Conservation (phyloP, 2,888 invertebrate genomes). For the Ellobium chinense region DNA sequence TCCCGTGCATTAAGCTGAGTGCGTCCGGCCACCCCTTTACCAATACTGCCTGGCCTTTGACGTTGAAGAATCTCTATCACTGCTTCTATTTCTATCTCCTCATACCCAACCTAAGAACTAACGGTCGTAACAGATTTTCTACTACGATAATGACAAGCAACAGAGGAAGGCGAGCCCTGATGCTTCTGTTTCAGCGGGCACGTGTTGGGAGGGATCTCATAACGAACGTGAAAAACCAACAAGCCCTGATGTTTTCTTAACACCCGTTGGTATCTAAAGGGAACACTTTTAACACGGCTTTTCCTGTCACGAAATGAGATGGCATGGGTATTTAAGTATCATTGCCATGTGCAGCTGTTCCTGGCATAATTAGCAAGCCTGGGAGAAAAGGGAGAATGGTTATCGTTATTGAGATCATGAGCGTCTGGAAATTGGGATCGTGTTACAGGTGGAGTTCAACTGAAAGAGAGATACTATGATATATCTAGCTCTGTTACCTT, state of each 20-base stretch:
- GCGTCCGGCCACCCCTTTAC: too few species aligned
- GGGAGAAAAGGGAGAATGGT: too few species aligned
- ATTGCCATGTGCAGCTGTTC: background rate
- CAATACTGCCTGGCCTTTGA: too few species aligned
- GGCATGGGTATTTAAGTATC: background rate
- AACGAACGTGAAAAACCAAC: background rate
- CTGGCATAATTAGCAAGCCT: background rate
- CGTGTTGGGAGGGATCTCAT: background rate
- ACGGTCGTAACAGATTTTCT: background rate
- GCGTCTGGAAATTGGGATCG: too few species aligned
- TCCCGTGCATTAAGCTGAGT: too few species aligned
- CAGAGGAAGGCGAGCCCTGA: background rate
- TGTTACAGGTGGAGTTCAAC: too few species aligned
- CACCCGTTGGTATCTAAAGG: background rate
- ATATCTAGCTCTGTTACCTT: too few species aligned
- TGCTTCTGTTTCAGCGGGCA: background rate
- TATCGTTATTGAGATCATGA: too few species aligned
- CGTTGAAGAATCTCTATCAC: too few species aligned
- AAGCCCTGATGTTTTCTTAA: background rate
- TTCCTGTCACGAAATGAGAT: background rate
- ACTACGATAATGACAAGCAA: too few species aligned
- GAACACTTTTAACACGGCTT: background rate
- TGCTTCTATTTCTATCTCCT: background rate
- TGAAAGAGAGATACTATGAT: too few species aligned
- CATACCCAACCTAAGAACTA: background rate